Percentiles rank a stretch among this genome's conserved stretches.
phyloP scores from a whole-genome alignment of 2,797 vertebrate species.

The Phrynocephalus guinanensis region DNA sequence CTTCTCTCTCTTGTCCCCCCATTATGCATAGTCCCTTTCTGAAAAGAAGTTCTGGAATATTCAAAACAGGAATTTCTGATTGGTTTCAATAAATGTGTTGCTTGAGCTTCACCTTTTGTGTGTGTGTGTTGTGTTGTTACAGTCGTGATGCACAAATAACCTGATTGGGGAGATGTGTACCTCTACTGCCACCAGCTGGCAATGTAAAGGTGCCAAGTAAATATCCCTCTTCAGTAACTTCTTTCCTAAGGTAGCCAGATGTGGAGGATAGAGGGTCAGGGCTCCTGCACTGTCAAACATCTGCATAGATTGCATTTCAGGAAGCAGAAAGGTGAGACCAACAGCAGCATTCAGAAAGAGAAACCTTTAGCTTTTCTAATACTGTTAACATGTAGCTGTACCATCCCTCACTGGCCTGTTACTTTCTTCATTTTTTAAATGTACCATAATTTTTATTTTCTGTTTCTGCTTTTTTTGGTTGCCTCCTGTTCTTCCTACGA shows the following conservation, averaged over 20 bases:
- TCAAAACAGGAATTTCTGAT: background rate
- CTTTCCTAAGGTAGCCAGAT: background rate
- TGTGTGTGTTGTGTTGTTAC: background rate
- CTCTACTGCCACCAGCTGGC: constrained; percentile 26
- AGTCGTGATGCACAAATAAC: background rate
- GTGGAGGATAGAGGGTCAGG: background rate
- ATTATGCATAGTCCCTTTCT: background rate
- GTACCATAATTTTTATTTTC: background rate
- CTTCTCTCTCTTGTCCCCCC: background rate
- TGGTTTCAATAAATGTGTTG: background rate
- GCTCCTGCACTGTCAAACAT: background rate
- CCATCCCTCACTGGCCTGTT: too few relatives aligned
- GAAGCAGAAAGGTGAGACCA: too few relatives aligned
- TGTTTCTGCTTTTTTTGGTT: background rate
- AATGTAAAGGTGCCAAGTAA: background rate
- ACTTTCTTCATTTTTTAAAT: too few relatives aligned
- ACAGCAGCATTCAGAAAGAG: background rate
- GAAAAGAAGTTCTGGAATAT: background rate
- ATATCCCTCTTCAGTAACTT: background rate
- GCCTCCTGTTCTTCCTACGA: background rate
- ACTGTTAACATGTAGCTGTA: too few relatives aligned
- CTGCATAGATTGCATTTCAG: background rate
- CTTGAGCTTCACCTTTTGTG: background rate
- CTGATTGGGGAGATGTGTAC: background rate
- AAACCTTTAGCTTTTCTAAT: too few relatives aligned